Percentiles rank a stretch among this genome's conserved stretches.
Evolutionary conservation across 2,888 invertebrate species (phyloP).

Genomic region (Hypselothyrea guttata): DNA sequence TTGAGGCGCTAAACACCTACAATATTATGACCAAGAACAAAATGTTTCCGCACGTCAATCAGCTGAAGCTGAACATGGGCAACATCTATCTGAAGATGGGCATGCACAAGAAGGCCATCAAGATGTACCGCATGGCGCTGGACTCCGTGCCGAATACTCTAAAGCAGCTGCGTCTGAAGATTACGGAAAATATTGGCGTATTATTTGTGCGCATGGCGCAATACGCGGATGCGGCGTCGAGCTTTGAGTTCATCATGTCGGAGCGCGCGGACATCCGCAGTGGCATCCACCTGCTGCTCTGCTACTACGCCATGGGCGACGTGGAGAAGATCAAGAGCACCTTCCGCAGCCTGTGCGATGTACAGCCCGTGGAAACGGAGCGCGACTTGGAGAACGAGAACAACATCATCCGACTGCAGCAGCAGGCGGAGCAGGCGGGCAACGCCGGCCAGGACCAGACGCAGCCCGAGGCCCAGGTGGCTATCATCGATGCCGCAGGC

Average conservation of each 20-base stretch:
- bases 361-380: constrained; percentile 84
- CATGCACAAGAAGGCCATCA: constrained; percentile 95
- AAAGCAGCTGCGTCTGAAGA: constrained; percentile 95
- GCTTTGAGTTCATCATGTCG: constrained; percentile 99
- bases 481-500: constrained; percentile 60
- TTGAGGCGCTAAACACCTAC: constrained; percentile 97
- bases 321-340: constrained; percentile 96
- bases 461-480: constrained; percentile 52
- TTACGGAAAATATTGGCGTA: constrained; percentile 97
- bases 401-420: constrained; percentile 88
- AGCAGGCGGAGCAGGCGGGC: constrained; percentile 67
- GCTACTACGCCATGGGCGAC: constrained; percentile 94
- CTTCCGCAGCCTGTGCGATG: constrained; percentile 94
- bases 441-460: constrained; percentile 15
- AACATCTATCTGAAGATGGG: constrained; percentile 98
- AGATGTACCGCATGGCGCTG: constrained; percentile 98
- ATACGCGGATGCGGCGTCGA: constrained; percentile 97
- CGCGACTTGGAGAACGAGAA: constrained; percentile 88
- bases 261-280: constrained; percentile 95
- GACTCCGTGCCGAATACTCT: constrained; percentile 97
- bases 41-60: constrained; percentile 95
- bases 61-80: constrained; percentile 98
- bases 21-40: constrained; percentile 96
- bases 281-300: constrained; percentile 93
- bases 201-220: constrained; percentile 97